phyloP scores from a whole-genome alignment of 2,113 vertebrate species.

The Cynocephalus volans region DNA sequence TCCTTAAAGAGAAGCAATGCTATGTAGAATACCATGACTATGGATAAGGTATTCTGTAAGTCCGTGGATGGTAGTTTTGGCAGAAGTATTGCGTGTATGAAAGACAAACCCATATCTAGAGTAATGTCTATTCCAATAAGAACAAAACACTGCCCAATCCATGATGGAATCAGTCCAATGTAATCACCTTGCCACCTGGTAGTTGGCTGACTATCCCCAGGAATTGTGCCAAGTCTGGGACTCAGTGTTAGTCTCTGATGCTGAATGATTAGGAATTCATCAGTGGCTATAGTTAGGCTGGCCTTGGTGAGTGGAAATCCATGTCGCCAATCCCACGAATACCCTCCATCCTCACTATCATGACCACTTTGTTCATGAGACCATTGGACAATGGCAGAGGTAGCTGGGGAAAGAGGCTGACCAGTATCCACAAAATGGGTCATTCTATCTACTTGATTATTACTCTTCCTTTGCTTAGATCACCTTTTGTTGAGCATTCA shows the following conservation, averaged over 20 bases:
- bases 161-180: background rate
- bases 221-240: background rate
- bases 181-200: background rate
- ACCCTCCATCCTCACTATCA: background rate
- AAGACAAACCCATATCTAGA: background rate
- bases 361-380: background rate
- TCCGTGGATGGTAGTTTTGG: background rate
- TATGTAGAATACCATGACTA: background rate
- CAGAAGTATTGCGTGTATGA: background rate
- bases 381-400: background rate
- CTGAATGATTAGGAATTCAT: background rate
- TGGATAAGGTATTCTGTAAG: background rate
- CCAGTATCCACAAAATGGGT: background rate
- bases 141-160: background rate
- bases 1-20: background rate
- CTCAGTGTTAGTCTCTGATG: background rate
- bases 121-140: background rate
- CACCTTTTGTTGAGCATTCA: background rate
- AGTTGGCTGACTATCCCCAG: background rate
- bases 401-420: background rate
- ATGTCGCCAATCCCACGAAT: background rate
- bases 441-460: background rate
- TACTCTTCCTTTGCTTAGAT: background rate
- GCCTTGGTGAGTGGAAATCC: background rate
- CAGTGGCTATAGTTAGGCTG: background rate